phyloP scores from a whole-genome alignment of 2,113 vertebrate species.

The Cyanoramphus novaezelandiae region DNA sequence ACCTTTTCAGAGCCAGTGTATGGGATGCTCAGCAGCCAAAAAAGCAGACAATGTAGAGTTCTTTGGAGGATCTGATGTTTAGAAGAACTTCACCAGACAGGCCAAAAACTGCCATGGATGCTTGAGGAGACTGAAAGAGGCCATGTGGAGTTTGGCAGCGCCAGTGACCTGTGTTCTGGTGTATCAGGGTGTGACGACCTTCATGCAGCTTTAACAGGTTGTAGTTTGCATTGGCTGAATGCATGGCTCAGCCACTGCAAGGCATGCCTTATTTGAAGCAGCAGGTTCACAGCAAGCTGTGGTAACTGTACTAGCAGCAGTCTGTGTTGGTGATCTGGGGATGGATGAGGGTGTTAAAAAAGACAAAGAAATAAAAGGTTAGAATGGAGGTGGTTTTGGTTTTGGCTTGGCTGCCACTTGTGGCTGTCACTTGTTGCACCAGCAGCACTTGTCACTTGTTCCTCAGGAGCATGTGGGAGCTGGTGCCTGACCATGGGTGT shows the following conservation, averaged over 20 bases:
- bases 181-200: background rate
- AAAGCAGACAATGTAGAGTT: background rate
- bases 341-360: background rate
- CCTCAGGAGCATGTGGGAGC: background rate
- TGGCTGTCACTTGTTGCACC: background rate
- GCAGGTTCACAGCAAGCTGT: background rate
- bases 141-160: background rate
- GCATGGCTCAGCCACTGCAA: fast-evolving
- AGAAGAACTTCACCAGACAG: background rate
- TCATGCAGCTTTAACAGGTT: background rate
- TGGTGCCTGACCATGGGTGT: background rate
- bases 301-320: background rate
- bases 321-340: background rate
- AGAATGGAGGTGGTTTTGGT: background rate
- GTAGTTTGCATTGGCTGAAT: background rate
- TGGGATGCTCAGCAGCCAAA: background rate
- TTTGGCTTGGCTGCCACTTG: constrained; percentile 1
- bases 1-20: background rate
- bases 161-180: background rate
- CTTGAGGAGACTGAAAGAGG: background rate
- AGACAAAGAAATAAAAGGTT: background rate
- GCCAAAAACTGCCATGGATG: background rate
- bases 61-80: background rate
- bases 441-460: background rate
- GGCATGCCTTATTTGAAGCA: background rate